Percentiles rank a stretch among this genome's conserved stretches.
Conservation (phyloP, 2,888 invertebrate species). For the Orthosia incerta region DNA sequence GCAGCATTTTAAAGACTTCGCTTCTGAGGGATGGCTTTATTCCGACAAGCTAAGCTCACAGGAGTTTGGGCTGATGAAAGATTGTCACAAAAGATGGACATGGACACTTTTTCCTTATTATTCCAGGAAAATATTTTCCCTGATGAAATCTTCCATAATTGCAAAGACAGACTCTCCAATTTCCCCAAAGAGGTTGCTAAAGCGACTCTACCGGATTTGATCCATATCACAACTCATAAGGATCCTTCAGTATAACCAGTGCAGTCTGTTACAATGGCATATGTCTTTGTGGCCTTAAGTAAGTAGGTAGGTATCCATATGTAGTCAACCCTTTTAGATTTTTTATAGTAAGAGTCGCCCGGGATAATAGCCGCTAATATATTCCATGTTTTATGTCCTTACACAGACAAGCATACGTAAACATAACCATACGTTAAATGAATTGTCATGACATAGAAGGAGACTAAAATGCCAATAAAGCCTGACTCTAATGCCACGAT, state of each 20-base stretch:
- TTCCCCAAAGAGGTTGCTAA: slow-evolving; percentile 32
- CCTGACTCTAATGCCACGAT: slow-evolving; percentile 21
- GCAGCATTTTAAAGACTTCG: slow-evolving; percentile 6
- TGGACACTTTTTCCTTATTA: slow-evolving; percentile 17
- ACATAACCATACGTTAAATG: slow-evolving; percentile 28
- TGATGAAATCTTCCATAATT: slow-evolving; percentile 24
- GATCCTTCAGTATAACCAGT: neutral
- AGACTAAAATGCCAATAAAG: slow-evolving; percentile 34
- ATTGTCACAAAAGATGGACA: neutral
- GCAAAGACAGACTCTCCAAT: slow-evolving; percentile 24
- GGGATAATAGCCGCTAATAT: slow-evolving; percentile 14
- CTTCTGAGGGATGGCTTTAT: neutral
- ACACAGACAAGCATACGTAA: slow-evolving; percentile 1
- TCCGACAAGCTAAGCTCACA: neutral
- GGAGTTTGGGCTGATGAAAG: neutral
- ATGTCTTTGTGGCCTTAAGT: slow-evolving; percentile 24
- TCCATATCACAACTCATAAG: slow-evolving; percentile 33
- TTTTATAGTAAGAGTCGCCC: slow-evolving; percentile 29
- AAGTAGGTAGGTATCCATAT: slow-evolving; percentile 17
- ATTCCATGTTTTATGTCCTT: slow-evolving; percentile 27
- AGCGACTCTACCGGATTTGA: slow-evolving; percentile 11
- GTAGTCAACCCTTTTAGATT: slow-evolving; percentile 31
- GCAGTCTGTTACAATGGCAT: slow-evolving; percentile 17
- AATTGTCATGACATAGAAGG: slow-evolving; percentile 35
- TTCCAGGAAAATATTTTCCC: slow-evolving; percentile 10